phyloP scores from a whole-genome alignment of 2,797 vertebrate species.

The Garrulus glandarius region DNA sequence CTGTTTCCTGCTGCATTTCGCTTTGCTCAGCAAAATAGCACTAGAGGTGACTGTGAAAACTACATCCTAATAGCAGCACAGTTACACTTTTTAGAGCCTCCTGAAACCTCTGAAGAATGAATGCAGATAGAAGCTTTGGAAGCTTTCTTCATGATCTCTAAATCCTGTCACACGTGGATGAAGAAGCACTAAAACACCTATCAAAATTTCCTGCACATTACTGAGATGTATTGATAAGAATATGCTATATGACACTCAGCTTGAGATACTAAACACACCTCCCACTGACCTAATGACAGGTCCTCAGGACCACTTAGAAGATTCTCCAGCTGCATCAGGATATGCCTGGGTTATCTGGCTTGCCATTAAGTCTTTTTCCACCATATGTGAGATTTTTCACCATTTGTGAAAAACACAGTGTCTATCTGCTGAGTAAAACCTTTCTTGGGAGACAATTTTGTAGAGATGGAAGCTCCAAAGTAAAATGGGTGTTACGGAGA shows the following conservation, averaged over 20 bases:
- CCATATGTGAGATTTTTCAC: neutral
- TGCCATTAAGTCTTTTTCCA: neutral
- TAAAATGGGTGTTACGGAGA: neutral
- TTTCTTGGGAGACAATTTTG: neutral
- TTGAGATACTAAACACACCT: neutral
- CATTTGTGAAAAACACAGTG: neutral
- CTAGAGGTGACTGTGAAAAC: neutral
- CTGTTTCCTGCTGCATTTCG: neutral
- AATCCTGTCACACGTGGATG: neutral
- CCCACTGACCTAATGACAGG: neutral
- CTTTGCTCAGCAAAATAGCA: neutral
- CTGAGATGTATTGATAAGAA: neutral
- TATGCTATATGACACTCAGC: neutral
- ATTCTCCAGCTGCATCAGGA: neutral
- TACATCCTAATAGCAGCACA: neutral
- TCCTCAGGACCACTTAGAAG: neutral
- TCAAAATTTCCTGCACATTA: neutral
- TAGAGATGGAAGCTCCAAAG: neutral
- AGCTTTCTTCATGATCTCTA: neutral
- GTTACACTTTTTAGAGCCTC: neutral
- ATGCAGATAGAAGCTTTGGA: neutral
- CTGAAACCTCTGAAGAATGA: neutral
- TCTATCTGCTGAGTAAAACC: neutral
- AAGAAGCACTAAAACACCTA: neutral
- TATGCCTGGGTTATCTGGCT: neutral